These are phyloP conservation scores for Lytechinus variegatus DNA, from an alignment of 35 echinoderm and acorn worm species.

Conservation along the genomic window DNA sequence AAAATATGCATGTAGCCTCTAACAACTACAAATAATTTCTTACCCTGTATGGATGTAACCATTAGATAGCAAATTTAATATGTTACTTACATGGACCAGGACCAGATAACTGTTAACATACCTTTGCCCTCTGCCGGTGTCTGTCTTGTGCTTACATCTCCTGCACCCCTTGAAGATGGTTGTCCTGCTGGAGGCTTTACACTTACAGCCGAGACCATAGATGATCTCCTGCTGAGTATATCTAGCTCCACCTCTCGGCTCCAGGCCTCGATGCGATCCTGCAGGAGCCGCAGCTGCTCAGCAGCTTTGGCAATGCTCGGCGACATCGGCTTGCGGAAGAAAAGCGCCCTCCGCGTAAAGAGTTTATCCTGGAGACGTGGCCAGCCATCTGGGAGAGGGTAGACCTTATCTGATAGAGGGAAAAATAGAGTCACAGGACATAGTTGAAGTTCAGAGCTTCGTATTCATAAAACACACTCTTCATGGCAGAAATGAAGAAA, in stretches of 20 bases:
- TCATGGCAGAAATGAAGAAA: too few relatives aligned
- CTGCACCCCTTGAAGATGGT: constrained; percentile 16
- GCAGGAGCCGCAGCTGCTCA: constrained; percentile 85
- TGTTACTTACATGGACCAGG: too few relatives aligned
- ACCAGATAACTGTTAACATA: neutral
- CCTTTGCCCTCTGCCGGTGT: constrained; percentile 6
- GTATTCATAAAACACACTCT: too few relatives aligned
- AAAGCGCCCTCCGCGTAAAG: constrained; percentile 79
- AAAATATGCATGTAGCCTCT: too few relatives aligned
- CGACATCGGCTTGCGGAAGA: constrained; percentile 85
- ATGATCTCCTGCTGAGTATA: constrained; percentile 71
- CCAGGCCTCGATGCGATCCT: constrained; percentile 96
- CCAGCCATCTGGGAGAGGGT: constrained; percentile 90
- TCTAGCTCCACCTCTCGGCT: constrained; percentile 94
- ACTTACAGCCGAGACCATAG: constrained; percentile 24
- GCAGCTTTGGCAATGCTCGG: constrained; percentile 77
- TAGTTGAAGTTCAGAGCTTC: too few relatives aligned
- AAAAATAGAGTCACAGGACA: neutral
- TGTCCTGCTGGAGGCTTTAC: neutral
- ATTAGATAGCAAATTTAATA: too few relatives aligned
- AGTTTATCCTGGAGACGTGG: constrained; percentile 91
- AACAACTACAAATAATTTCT: too few relatives aligned
- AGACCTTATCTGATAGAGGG: constrained; percentile 58
- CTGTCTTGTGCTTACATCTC: neutral
- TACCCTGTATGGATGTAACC: too few relatives aligned